Evolutionary conservation across 2,888 invertebrate species (phyloP), one percentile per base, ranked within the genome.

Genomic region (Fabriciana adippe): DNA sequence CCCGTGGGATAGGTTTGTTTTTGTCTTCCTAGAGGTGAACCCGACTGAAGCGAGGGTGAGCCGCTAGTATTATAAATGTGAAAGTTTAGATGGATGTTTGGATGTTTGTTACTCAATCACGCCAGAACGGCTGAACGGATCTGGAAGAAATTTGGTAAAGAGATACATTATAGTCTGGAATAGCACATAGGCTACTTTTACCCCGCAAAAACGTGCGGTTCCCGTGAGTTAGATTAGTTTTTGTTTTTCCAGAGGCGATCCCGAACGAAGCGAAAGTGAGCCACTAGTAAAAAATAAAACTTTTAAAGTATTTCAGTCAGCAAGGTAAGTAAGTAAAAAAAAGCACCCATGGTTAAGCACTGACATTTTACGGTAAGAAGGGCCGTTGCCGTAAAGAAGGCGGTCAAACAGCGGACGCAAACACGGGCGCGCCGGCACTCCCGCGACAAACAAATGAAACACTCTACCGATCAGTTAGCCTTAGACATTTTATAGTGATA

Each of bases 391-490:
- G 82, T 92, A 92, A 92, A 92, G 89, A 90, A 87, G 75, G 75
- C 83, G 85, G 79, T 84, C 87, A 90, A 90, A 89, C 90, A 89
- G 72, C 71, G 75, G 77, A 70, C 56, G 80, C 86, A 91, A 90
- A 91, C 85, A 91, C 73, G 83, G 90, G 92, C 77, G 92, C 80
- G 90, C 84, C 75, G 76, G 81, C 88, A 83, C 88, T 78, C 89
- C 88, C 87, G 78, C 86, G 84, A 55, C 73, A 73, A 76, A 76
- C 79, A 85, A 87, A 86, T 85, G 86, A 87, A 81, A 78, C 82
- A 88, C 90, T 90, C 86, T 85, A 90, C 87, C 89, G 88, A 90
- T 71, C 69, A 69, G 64, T 67, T 57, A 50, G 48, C 53, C 70
- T 53, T 35, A 13, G 61, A 61, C 51, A 56, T 65, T 61, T 67